Evolutionary conservation across 2,888 invertebrate species (phyloP).

Genomic region (Enchytraeus crypticus): DNA sequence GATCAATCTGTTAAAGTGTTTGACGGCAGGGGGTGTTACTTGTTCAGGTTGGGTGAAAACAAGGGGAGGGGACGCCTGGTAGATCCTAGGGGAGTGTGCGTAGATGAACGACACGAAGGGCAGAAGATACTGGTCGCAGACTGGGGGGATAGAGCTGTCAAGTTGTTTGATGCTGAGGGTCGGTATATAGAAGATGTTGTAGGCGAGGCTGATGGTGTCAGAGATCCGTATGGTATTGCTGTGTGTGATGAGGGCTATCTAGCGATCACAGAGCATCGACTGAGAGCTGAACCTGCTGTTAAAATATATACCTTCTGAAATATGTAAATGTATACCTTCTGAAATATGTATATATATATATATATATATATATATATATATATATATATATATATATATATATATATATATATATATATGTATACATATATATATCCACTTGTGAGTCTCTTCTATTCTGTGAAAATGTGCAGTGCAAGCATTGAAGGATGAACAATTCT

Average conservation of each 20-base stretch:
- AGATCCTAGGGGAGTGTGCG: background rate
- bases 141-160: slow-evolving; percentile 14
- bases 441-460: too few species aligned
- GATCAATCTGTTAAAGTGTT: slow-evolving; percentile 3
- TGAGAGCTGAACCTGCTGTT: slow-evolving; percentile 15
- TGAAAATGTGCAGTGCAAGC: too few species aligned
- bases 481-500: too few species aligned
- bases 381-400: too few species aligned
- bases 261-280: slow-evolving; percentile 18
- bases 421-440: too few species aligned
- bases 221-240: slow-evolving; percentile 18
- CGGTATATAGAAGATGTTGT: slow-evolving; percentile 12
- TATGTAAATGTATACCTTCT: too few species aligned
- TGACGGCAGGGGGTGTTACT: background rate
- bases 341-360: too few species aligned
- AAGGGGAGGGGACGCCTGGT: background rate
- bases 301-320: slow-evolving; percentile 18
- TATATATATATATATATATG: too few species aligned
- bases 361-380: too few species aligned
- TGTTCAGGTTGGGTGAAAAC: background rate
- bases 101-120: background rate
- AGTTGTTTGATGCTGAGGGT: slow-evolving; percentile 14
- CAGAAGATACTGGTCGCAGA: slow-evolving; percentile 19
- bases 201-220: slow-evolving; percentile 8
- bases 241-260: background rate